Percentiles rank a stretch among this genome's conserved stretches.
Conservation (phyloP, 2,113 vertebrate species). For the Balaeniceps rex region DNA sequence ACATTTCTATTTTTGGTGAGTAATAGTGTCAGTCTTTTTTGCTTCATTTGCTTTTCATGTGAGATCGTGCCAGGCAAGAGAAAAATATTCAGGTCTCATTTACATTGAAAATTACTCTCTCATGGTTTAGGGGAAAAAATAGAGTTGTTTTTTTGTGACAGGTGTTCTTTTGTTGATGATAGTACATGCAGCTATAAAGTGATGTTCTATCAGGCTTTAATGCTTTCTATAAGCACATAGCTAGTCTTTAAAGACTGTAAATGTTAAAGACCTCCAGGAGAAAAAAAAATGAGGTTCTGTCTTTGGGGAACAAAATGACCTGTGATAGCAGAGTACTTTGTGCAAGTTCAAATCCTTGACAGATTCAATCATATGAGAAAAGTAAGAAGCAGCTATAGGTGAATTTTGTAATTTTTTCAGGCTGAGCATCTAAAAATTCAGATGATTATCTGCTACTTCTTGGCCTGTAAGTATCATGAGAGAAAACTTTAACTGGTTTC, state of each 20-base stretch:
- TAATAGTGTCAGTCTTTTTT: slow-evolving; percentile 53
- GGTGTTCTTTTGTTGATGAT: slow-evolving; percentile 23
- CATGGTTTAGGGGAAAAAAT: slow-evolving; percentile 1
- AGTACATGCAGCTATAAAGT: not conserved
- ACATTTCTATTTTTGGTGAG: slow-evolving; percentile 47
- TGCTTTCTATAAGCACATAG: not conserved
- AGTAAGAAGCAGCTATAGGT: not conserved
- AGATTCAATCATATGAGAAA: not conserved
- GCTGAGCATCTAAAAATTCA: not conserved
- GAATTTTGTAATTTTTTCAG: not conserved
- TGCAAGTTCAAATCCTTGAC: slow-evolving; percentile 22
- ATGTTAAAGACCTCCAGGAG: not conserved
- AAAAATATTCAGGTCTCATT: slow-evolving; percentile 52
- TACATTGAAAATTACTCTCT: slow-evolving; percentile 50
- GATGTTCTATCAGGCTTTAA: not conserved
- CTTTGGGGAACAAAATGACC: slow-evolving; percentile 23
- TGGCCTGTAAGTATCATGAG: not conserved
- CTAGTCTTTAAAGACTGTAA: not conserved
- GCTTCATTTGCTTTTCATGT: slow-evolving; percentile 39
- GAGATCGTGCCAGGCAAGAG: slow-evolving; percentile 24
- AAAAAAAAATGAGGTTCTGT: not conserved
- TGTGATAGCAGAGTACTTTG: not conserved
- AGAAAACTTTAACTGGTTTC: not conserved
- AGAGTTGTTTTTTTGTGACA: slow-evolving; percentile 10
- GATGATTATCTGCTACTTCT: not conserved